phyloP scores from a whole-genome alignment of 2,113 vertebrate species.

The Bufo gargarizans region DNA sequence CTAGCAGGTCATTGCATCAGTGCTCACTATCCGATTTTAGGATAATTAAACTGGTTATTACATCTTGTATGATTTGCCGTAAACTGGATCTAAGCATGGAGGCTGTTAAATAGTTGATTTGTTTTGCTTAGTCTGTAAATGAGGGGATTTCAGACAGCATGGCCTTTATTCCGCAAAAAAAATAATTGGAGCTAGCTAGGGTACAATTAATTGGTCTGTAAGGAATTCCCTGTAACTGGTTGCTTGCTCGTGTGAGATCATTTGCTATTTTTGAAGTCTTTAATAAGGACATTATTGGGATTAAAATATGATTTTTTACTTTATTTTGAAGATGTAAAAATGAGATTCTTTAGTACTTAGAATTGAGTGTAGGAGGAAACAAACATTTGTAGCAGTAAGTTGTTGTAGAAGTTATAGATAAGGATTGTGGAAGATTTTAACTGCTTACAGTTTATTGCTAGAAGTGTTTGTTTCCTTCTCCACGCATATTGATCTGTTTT shows the following conservation, averaged over 20 bases:
- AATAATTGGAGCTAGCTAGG: not conserved
- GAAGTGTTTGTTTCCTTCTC: too few relatives aligned
- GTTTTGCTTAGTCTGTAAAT: slow-evolving; percentile 5
- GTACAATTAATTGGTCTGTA: slow-evolving; percentile 12
- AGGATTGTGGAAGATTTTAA: too few relatives aligned
- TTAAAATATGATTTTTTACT: not conserved
- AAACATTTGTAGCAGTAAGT: too few relatives aligned
- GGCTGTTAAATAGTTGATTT: not conserved
- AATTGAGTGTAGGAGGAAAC: too few relatives aligned
- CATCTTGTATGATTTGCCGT: not conserved
- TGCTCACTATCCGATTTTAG: not conserved
- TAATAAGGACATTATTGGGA: not conserved
- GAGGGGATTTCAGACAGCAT: not conserved
- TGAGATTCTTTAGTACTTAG: too few relatives aligned
- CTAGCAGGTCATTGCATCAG: not conserved
- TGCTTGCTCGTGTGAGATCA: not conserved
- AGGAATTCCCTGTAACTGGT: not conserved
- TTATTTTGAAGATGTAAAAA: too few relatives aligned
- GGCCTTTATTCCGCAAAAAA: not conserved
- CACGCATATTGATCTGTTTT: too few relatives aligned
- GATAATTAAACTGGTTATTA: not conserved
- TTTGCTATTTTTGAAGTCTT: not conserved
- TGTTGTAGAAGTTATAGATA: too few relatives aligned
- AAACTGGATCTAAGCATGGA: not conserved
- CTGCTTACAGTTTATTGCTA: too few relatives aligned